These are phyloP conservation scores for Cryptus viduatorius DNA, from an alignment of 2,888 invertebrate species.

Conservation along the genomic window DNA sequence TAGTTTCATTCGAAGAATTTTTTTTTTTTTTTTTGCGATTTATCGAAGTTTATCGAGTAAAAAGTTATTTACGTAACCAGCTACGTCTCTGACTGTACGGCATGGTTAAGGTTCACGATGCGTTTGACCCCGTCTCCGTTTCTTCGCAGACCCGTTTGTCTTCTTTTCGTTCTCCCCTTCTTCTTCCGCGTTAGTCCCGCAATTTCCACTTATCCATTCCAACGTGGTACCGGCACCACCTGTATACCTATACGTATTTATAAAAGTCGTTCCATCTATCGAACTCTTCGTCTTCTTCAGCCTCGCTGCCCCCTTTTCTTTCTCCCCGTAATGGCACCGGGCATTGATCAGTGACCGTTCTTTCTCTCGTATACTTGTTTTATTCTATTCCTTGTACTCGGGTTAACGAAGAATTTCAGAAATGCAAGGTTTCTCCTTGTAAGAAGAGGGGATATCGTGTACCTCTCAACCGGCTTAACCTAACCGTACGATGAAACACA, in stretches of 20 bases:
- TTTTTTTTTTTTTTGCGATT: not conserved
- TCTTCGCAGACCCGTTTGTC: conserved; percentile 48
- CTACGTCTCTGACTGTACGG: not conserved
- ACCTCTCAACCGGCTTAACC: not conserved
- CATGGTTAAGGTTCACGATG: conserved; percentile 29
- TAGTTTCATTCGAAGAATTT: not conserved
- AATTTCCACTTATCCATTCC: conserved; percentile 58
- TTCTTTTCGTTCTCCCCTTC: conserved; percentile 44
- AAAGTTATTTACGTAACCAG: not conserved
- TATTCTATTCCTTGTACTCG: conserved; percentile 28
- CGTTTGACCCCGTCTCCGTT: conserved; percentile 55
- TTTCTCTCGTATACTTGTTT: conserved; percentile 1
- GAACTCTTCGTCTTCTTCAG: conserved; percentile 57
- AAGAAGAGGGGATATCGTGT: conserved; percentile 44
- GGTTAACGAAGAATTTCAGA: conserved; percentile 59
- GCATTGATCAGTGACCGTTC: conserved; percentile 58
- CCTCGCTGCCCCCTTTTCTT: conserved; percentile 42
- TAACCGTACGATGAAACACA: conserved; percentile 15
- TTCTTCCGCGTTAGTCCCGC: conserved; percentile 44
- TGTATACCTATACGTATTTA: conserved; percentile 60
- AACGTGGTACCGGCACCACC: conserved; percentile 9
- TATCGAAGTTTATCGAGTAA: not conserved
- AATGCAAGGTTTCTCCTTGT: conserved; percentile 54
- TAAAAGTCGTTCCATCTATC: conserved; percentile 58
- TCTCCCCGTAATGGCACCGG: conserved; percentile 30